Conservation (phyloP, 1,140 invertebrate species). For the Leptestheria dahalacensis region DNA sequence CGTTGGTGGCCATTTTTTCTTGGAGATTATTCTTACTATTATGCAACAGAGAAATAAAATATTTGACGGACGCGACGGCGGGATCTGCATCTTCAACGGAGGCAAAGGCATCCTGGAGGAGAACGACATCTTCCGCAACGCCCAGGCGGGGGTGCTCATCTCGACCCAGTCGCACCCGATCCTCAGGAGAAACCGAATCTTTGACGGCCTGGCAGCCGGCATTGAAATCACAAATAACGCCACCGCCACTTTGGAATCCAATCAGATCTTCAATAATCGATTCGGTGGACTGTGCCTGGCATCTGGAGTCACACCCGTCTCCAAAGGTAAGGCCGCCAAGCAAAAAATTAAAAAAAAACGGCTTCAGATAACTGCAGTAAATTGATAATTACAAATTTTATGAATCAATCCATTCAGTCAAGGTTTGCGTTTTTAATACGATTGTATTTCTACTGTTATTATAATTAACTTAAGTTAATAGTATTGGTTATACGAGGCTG, state of each 20-base stretch:
- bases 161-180: constrained; percentile 94
- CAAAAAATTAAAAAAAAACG: too few species aligned
- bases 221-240: constrained; percentile 98
- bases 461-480: too few species aligned
- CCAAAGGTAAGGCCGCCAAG: too few species aligned
- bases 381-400: too few species aligned
- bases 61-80: constrained; percentile 93
- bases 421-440: too few species aligned
- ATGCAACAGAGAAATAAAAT: constrained; percentile 98
- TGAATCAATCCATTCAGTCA: too few species aligned
- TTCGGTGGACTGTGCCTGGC: constrained; percentile 95
- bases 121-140: constrained; percentile 97
- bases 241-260: constrained; percentile 58
- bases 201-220: constrained; percentile 91
- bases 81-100: constrained; percentile 98
- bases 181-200: constrained; percentile 84
- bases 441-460: too few species aligned
- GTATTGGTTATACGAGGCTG: too few species aligned
- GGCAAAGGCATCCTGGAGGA: constrained; percentile 88
- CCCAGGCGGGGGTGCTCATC: constrained; percentile 94
- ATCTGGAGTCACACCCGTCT: constrained; percentile 90
- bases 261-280: constrained; percentile 98
- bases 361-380: too few species aligned
- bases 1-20: too few species aligned
- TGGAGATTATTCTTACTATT: too few species aligned